A percentile compares a stretch with the other conserved stretches of the same genome.
Conservation (phyloP, 2,797 vertebrate species). For the Periparus ater region DNA sequence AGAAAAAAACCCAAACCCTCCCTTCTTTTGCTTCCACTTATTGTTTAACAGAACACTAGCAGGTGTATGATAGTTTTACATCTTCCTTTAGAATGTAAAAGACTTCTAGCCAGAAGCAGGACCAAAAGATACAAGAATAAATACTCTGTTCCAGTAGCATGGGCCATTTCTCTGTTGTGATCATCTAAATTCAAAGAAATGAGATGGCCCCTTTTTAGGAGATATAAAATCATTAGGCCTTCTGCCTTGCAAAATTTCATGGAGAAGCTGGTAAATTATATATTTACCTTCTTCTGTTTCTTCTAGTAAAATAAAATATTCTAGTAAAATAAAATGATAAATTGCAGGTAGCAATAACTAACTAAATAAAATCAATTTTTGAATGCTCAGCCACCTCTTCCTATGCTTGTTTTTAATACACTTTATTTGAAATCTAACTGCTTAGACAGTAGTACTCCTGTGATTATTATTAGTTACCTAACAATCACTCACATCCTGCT, state of each 20-base stretch:
- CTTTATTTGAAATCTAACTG: not conserved
- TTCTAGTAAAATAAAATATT: not conserved
- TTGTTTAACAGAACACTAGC: not conserved
- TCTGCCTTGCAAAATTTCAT: not conserved
- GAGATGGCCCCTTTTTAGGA: not conserved
- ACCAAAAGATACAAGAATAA: not conserved
- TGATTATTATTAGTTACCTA: conserved; percentile 4
- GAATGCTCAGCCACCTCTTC: not conserved
- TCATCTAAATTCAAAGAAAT: not conserved
- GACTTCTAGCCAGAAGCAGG: not conserved
- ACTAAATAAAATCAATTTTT: not conserved
- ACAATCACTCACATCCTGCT: conserved; percentile 5
- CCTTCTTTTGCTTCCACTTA: not conserved
- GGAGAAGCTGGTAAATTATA: not conserved
- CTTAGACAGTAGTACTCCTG: not conserved
- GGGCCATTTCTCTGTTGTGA: not conserved
- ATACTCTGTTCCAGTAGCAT: rapidly evolving
- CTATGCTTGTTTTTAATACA: not conserved
- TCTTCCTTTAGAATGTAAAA: not conserved
- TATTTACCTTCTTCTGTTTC: not conserved
- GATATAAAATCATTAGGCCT: not conserved
- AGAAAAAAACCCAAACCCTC: rapidly evolving
- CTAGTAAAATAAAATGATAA: not conserved
- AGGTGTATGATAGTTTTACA: not conserved
- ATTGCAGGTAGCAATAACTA: not conserved